These are phyloP conservation scores for Meriones psammophilus DNA, from an alignment of 2,797 vertebrate genomes.

Conservation along the genomic window DNA sequence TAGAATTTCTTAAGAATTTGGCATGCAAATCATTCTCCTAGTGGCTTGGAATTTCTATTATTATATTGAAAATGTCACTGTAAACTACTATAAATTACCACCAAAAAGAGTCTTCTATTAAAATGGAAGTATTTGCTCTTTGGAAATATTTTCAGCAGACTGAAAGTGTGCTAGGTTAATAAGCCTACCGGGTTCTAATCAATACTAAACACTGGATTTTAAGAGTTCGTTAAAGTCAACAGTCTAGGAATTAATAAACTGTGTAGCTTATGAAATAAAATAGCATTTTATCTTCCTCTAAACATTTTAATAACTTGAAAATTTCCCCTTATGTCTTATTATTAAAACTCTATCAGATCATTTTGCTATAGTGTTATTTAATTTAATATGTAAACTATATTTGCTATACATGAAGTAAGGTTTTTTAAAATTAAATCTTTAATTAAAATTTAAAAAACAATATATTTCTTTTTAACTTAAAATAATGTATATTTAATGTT, in stretches of 20 bases:
- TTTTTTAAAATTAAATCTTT: background rate
- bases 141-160: slow-evolving; percentile 65
- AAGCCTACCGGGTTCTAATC: background rate
- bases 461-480: slow-evolving; percentile 60
- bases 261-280: slow-evolving; percentile 60
- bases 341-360: background rate
- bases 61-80: slow-evolving; percentile 44
- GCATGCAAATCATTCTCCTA: background rate
- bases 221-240: slow-evolving; percentile 17
- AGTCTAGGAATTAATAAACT: slow-evolving; percentile 47
- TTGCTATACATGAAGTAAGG: background rate
- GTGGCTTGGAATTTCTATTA: background rate
- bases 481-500: background rate
- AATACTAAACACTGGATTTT: slow-evolving; percentile 13
- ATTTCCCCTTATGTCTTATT: background rate
- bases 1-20: slow-evolving; percentile 67
- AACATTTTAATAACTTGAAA: background rate
- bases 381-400: background rate
- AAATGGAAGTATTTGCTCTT: slow-evolving; percentile 47
- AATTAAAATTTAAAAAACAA: background rate
- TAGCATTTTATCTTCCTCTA: slow-evolving; percentile 11
- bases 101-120: slow-evolving; percentile 40
- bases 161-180: slow-evolving; percentile 16
- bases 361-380: background rate
- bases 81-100: slow-evolving; percentile 43